Evolutionary conservation across 2,888 invertebrate species (phyloP).

Genomic region (Parapristionchus giblindavisi): DNA sequence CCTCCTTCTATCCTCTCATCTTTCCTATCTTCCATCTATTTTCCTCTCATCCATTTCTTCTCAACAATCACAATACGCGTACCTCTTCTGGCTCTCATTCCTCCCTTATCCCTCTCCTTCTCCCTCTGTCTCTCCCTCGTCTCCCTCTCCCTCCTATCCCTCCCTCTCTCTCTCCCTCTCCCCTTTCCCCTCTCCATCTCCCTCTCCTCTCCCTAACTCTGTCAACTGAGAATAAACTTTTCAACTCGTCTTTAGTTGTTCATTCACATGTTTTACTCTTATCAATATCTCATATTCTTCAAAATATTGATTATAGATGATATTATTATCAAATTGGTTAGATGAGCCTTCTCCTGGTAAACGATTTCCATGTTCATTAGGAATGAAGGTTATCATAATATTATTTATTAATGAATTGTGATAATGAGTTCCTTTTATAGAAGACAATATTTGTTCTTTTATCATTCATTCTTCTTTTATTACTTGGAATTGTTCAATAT

Average conservation of each 20-base stretch:
- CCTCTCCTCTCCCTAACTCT: too few relatives aligned
- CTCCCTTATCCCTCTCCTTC: not conserved
- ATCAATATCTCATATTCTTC: too few relatives aligned
- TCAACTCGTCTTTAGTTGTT: too few relatives aligned
- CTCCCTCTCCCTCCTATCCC: not conserved
- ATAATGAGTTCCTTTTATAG: slow-evolving; percentile 8
- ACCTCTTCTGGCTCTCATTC: not conserved
- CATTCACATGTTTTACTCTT: too few relatives aligned
- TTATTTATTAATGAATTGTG: too few relatives aligned
- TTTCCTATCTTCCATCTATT: too few relatives aligned
- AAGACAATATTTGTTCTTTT: slow-evolving; percentile 21
- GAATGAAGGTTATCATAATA: slow-evolving; percentile 34
- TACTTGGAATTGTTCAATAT: slow-evolving; percentile 18
- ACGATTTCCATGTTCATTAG: slow-evolving; percentile 9
- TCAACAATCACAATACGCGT: too few relatives aligned
- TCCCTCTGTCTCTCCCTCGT: not conserved
- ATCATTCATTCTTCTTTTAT: slow-evolving; percentile 24
- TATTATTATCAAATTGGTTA: slow-evolving; percentile 34
- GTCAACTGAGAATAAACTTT: too few relatives aligned
- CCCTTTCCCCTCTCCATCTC: not conserved
- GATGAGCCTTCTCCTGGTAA: slow-evolving; percentile 21
- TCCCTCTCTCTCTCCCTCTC: not conserved
- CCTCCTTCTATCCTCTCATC: too few relatives aligned
- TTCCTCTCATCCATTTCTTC: too few relatives aligned
- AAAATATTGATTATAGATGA: too few relatives aligned